Evolutionary conservation across 2,888 invertebrate genomes (phyloP), one percentile per base, ranked within the genome.

Genomic region (Epistrophella euchroma): DNA sequence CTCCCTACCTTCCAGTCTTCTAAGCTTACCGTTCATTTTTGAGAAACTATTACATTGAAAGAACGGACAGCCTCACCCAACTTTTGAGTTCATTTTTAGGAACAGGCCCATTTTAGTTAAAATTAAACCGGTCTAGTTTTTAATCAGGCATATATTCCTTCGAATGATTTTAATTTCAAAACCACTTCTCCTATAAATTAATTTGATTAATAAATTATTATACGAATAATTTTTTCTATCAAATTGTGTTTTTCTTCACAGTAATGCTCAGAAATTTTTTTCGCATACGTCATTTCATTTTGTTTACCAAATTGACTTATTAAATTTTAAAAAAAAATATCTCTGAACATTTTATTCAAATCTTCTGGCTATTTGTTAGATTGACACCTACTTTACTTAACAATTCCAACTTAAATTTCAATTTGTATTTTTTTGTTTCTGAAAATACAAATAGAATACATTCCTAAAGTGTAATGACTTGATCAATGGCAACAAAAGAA

Each of bases 381-480:
- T 28, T 55, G 25, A 28, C 55, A 28, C 55, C 55, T 32, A 55
- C 55, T 22, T 15, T 22, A 28, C n/a, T n/a, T 4, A 50, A 5
- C 22, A 50, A 22, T 55, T 17, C n/a, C n/a, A 32, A 55, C 10
- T 10, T n/a, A 9, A 32, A 55, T n/a, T n/a, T n/a, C 4, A 55
- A 55, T 32, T 55, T 32, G n/a, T 4, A 55, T 55, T 55, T 55
- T 17, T 17, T 17, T 25, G 0, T 2, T 52, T 52, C 9, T 2
- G 25, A 15, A n/a, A n/a, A 28, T 28, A 28, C 9, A 52, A 56
- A 56, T 56, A 32, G 17, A 56, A n/a, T 2, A 56, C 32, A 56
- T 35, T 56, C 56, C 32, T 13, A 32, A 11, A 56, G 56, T 56
- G 5, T 56, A 56, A 56, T 56, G 32, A 35, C 32, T 56, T 56